Base-by-base conservation (phyloP, 2,888 invertebrate species). In the Candidula unifasciata region DNA sequence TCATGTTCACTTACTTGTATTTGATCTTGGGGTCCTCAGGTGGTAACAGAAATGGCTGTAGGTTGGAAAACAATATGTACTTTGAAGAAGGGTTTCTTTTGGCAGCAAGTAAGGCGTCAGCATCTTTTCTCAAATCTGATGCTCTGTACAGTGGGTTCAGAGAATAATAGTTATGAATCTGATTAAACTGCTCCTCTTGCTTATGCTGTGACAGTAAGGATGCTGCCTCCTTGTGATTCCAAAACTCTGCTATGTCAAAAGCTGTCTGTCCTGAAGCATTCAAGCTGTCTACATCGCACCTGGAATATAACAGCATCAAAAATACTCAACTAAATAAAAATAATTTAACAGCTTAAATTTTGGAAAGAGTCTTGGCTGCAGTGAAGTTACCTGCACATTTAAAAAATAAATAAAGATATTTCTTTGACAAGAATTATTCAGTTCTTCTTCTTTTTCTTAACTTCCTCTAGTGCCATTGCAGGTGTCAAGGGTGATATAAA, bases 211-310 rank as follows among this genome's bases (percentile, higher is more conserved):
- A 87, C 18, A 93, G 86, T n/a, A 90, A 27, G 8, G 85, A 85
- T 2, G 89, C 88, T 35, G 90, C 88, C 35, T 91, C 89, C 24
- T 86, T 73, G 83, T 93, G 92, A 82, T 92, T 92, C 93, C 93
- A 93, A 87, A 93, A 93, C 30, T 89, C 86, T 24, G 93, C 93
- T 33, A 93, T 93, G 71, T 93, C 93, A 57, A 89, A 84, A 0
- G 93, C 93, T 24, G 92, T 92, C 83, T 93, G 93, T n/a, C 93
- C 93, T n/a, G 91, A 89, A 21, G 89, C 87, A 86, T 92, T 93
- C 24, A 92, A 88, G 8, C 89, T 60, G 79, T 89, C 89, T 0
- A 88, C 87, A 87, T 92, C 91, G 89, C 91, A 91, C 64, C 93
- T 93, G 87, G 71, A 79, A 68, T 52, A 77, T 37, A 60, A 64